phyloP scores from a whole-genome alignment of 1,140 invertebrate species.

The Hesperophylax magnus region DNA sequence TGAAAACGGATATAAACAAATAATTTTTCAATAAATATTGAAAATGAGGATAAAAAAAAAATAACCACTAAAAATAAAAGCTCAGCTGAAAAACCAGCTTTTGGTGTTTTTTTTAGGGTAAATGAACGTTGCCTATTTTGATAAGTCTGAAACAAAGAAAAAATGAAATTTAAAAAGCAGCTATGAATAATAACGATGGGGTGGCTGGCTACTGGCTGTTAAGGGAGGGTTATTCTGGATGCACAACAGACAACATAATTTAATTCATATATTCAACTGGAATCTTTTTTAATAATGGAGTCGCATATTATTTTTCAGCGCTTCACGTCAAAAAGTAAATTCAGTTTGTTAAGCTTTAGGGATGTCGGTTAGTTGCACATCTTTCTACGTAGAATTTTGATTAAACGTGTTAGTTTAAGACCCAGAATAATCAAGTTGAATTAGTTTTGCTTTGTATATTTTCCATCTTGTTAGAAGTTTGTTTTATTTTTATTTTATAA shows the following conservation, averaged over 20 bases:
- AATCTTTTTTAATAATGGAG: conserved; percentile 47
- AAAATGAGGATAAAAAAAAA: neutral
- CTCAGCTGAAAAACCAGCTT: conserved; percentile 3
- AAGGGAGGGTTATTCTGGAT: neutral
- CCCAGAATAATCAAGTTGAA: too few relatives aligned
- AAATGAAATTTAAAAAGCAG: conserved; percentile 40
- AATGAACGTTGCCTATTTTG: conserved; percentile 34
- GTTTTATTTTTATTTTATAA: too few relatives aligned
- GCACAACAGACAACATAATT: conserved; percentile 32
- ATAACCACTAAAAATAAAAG: too few relatives aligned
- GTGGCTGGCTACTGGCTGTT: too few relatives aligned
- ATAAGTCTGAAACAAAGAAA: conserved; percentile 37
- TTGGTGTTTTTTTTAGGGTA: neutral
- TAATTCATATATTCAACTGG: conserved; percentile 45
- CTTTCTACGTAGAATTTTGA: too few relatives aligned
- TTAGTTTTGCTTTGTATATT: too few relatives aligned
- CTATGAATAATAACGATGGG: conserved; percentile 27
- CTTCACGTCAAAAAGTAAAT: neutral
- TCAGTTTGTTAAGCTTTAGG: neutral
- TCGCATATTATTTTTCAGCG: conserved; percentile 29
- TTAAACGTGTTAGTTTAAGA: too few relatives aligned
- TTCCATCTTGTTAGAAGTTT: too few relatives aligned
- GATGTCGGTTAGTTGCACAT: neutral
- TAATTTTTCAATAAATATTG: neutral
- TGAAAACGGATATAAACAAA: too few relatives aligned